phyloP scores from a whole-genome alignment of 2,797 vertebrate genomes.

The Anguilla obscura region DNA sequence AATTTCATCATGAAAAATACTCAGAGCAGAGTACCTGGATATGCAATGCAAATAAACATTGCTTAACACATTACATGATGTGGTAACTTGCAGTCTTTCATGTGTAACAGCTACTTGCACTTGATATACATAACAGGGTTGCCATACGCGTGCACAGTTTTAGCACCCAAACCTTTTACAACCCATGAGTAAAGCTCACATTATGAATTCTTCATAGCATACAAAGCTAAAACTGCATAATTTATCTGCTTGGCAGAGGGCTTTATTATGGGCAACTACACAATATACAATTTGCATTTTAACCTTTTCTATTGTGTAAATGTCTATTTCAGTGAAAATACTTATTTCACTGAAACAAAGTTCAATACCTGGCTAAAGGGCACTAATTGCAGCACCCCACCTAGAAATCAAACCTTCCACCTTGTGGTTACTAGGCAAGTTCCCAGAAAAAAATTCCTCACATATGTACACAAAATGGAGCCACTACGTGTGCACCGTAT shows the following conservation, averaged over 20 bases:
- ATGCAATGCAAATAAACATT: neutral
- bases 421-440: neutral
- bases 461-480: neutral
- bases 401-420: neutral
- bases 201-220: slow-evolving; percentile 16
- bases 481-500: neutral
- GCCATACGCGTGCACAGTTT: neutral
- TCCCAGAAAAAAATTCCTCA: no score
- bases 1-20: slow-evolving; percentile 8
- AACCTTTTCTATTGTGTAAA: neutral
- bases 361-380: neutral
- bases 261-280: neutral
- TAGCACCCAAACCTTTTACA: neutral
- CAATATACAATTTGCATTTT: neutral
- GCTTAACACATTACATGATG: neutral
- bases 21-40: neutral
- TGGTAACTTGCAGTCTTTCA: neutral
- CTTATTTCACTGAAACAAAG: neutral
- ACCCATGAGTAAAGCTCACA: neutral
- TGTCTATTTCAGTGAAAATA: neutral
- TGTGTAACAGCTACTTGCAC: neutral
- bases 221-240: slow-evolving; percentile 2
- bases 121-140: neutral
- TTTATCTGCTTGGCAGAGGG: neutral
- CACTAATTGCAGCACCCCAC: neutral